A percentile compares a stretch with the other conserved stretches of the same genome.
Conservation (phyloP, 2,797 vertebrate species). For the Myotis findleyi region DNA sequence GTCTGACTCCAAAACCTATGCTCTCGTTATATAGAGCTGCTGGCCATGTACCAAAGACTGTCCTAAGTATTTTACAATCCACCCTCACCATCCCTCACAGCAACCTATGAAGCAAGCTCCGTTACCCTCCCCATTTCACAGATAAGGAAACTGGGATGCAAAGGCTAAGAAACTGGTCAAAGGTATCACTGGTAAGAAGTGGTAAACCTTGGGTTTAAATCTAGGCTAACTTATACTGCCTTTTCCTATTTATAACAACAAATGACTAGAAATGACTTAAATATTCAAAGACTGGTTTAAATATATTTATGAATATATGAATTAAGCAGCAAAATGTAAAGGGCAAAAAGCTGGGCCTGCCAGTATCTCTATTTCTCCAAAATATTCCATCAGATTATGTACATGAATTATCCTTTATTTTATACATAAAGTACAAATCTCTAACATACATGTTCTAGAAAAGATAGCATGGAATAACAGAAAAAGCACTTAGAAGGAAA, state of each 20-base stretch:
- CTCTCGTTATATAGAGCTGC: neutral
- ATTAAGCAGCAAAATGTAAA: constrained; percentile 48
- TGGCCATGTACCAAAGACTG: neutral
- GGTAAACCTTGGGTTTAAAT: neutral
- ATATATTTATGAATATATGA: constrained; percentile 67
- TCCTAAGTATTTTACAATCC: neutral
- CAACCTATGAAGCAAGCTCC: neutral
- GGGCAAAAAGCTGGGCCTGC: constrained; percentile 50
- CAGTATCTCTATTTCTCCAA: constrained; percentile 48
- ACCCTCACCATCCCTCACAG: neutral
- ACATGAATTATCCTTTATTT: constrained; percentile 58
- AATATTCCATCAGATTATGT: constrained; percentile 61
- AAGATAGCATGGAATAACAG: constrained; percentile 11
- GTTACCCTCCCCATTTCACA: neutral
- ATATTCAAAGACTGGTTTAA: constrained; percentile 70
- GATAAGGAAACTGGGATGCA: neutral
- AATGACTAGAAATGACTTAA: constrained; percentile 69
- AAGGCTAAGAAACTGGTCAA: neutral
- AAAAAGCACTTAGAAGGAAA: neutral
- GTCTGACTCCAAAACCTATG: neutral
- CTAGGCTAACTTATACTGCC: neutral
- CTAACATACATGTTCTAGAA: constrained; percentile 24
- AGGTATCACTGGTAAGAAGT: neutral
- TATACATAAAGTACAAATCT: constrained; percentile 58
- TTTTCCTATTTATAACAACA: constrained; percentile 63